Percentiles rank a stretch among this genome's conserved stretches.
These are phyloP conservation scores for Silurus meridionalis DNA, from an alignment of 2,113 vertebrate species.

Conservation along the genomic window DNA sequence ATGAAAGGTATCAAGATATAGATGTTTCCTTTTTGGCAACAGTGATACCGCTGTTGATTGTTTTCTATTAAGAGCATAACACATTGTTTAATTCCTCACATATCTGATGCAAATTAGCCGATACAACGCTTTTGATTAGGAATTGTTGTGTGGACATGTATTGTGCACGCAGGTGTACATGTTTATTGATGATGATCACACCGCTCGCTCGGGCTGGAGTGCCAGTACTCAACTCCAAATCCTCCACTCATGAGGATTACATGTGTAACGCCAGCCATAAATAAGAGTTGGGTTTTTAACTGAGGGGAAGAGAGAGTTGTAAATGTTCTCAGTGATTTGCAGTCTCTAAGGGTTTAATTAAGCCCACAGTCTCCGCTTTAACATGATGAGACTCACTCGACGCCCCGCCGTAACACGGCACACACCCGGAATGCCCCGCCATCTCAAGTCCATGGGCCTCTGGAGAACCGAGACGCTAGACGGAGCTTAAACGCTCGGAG, in stretches of 20 bases:
- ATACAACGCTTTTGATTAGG: neutral
- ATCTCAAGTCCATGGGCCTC: constrained; percentile 77
- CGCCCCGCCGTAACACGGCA: constrained; percentile 74
- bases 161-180: neutral
- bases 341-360: constrained; percentile 81
- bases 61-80: neutral
- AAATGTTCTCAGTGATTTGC: constrained; percentile 78
- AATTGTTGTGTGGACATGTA: neutral
- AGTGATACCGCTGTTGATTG: neutral
- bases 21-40: neutral
- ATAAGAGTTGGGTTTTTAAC: constrained; percentile 74
- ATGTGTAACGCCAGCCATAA: constrained; percentile 74
- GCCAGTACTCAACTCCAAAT: neutral
- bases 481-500: constrained; percentile 75
- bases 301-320: constrained; percentile 75
- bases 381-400: constrained; percentile 72
- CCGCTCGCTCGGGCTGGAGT: neutral
- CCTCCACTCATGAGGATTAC: constrained; percentile 37
- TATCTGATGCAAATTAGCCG: neutral
- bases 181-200: neutral
- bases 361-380: constrained; percentile 77
- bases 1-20: neutral
- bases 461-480: constrained; percentile 73
- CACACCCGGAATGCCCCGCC: constrained; percentile 73
- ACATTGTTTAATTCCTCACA: neutral